phyloP scores from a whole-genome alignment of 2,797 vertebrate species.

The Aeoliscus strigatus region DNA sequence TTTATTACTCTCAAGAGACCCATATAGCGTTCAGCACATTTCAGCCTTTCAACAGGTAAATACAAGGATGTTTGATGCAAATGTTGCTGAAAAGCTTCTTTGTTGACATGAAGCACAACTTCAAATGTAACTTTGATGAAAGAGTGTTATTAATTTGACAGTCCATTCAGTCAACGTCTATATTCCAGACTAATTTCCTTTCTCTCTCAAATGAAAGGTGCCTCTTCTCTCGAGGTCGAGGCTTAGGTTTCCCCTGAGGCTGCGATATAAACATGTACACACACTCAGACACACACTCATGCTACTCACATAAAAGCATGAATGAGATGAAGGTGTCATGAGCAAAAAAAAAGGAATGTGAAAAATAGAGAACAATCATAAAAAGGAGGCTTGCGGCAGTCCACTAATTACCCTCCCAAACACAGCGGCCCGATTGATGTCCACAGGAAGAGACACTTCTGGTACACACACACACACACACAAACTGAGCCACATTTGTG shows the following conservation, averaged over 20 bases:
- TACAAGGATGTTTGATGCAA: not conserved
- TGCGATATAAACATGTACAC: slow-evolving; percentile 6
- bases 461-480: slow-evolving; percentile 4
- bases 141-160: slow-evolving; percentile 15
- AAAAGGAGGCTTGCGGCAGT: slow-evolving; percentile 53
- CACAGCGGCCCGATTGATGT: slow-evolving; percentile 65
- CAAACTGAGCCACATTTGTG: slow-evolving; percentile 24
- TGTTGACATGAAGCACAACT: slow-evolving; percentile 5
- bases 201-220: slow-evolving; percentile 3
- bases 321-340: slow-evolving; percentile 48
- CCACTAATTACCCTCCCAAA: slow-evolving; percentile 69
- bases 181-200: slow-evolving; percentile 1
- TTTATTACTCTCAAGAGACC: not conserved
- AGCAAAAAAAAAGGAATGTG: slow-evolving; percentile 35
- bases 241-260: slow-evolving; percentile 10
- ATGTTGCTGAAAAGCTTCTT: not conserved
- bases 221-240: slow-evolving; percentile 12
- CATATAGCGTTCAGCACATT: not conserved
- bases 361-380: slow-evolving; percentile 59
- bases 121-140: slow-evolving; percentile 10
- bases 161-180: slow-evolving; percentile 10
- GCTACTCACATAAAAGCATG: slow-evolving; percentile 43
- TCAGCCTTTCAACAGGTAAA: not conserved
- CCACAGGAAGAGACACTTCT: slow-evolving; percentile 41
- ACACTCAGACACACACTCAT: slow-evolving; percentile 4